Evolutionary conservation across 2,113 vertebrate genomes (phyloP).

Genomic region (Vimba vimba): DNA sequence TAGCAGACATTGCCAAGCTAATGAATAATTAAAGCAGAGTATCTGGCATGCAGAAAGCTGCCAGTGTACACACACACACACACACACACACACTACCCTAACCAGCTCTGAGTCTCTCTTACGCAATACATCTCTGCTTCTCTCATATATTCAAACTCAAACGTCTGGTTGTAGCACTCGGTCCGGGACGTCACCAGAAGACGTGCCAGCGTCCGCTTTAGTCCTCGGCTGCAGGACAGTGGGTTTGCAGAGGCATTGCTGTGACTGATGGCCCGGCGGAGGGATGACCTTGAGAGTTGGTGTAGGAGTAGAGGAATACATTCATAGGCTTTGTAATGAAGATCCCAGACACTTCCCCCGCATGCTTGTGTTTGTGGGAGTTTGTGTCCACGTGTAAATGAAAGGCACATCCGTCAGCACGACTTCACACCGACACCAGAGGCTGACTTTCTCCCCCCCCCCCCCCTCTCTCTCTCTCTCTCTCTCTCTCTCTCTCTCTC

Average conservation of each 20-base stretch:
- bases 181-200: background rate
- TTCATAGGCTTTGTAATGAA: slow-evolving; percentile 49
- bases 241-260: slow-evolving; percentile 23
- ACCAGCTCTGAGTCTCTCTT: background rate
- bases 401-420: slow-evolving; percentile 35
- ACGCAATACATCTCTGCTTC: background rate
- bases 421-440: slow-evolving; percentile 7
- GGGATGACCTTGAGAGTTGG: slow-evolving; percentile 51
- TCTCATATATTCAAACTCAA: slow-evolving; percentile 18
- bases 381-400: slow-evolving; percentile 29
- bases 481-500: background rate
- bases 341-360: slow-evolving; percentile 24
- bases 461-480: background rate
- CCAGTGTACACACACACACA: background rate
- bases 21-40: slow-evolving; percentile 53
- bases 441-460: slow-evolving; percentile 41
- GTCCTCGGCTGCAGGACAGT: background rate
- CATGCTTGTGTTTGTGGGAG: slow-evolving; percentile 28
- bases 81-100: background rate
- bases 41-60: slow-evolving; percentile 29
- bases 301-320: slow-evolving; percentile 36
- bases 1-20: slow-evolving; percentile 42
- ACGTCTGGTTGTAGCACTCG: background rate
- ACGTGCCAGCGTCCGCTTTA: slow-evolving; percentile 1
- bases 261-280: slow-evolving; percentile 49